Evolutionary conservation across 2,797 vertebrate species (phyloP).

Genomic region (Lemur catta): DNA sequence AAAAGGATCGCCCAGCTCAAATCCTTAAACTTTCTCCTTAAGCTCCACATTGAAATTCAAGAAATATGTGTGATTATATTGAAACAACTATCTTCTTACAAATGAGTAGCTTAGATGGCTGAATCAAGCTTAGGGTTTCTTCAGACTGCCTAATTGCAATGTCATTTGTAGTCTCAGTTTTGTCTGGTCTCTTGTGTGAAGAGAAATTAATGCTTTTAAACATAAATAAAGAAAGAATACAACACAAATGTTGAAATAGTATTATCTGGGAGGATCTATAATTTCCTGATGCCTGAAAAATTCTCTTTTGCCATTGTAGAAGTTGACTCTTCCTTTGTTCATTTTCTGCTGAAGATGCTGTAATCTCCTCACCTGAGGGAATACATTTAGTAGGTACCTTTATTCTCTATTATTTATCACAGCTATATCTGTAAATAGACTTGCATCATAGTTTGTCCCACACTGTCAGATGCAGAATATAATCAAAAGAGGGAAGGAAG

Average conservation of each 20-base stretch:
- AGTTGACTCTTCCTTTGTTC: neutral
- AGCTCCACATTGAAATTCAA: neutral
- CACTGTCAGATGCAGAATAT: neutral
- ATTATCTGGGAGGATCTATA: neutral
- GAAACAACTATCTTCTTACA: neutral
- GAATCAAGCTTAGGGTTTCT: neutral
- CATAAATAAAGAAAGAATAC: neutral
- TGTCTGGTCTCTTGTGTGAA: neutral
- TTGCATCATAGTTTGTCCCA: neutral
- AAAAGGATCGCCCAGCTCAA: neutral
- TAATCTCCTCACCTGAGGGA: neutral
- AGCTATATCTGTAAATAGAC: neutral
- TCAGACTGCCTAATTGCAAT: neutral
- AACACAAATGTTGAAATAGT: neutral
- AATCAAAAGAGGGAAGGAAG: neutral
- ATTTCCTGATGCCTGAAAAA: neutral
- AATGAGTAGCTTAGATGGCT: neutral
- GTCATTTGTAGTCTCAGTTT: neutral
- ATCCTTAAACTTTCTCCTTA: neutral
- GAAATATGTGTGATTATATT: neutral
- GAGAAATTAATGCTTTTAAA: neutral
- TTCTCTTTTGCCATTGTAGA: neutral
- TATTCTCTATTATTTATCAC: neutral
- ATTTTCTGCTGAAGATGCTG: neutral
- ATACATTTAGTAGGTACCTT: neutral